These are phyloP conservation scores for Phoenoteleia sp. DNA, from an alignment of 2,888 invertebrate species.

Conservation along the genomic window DNA sequence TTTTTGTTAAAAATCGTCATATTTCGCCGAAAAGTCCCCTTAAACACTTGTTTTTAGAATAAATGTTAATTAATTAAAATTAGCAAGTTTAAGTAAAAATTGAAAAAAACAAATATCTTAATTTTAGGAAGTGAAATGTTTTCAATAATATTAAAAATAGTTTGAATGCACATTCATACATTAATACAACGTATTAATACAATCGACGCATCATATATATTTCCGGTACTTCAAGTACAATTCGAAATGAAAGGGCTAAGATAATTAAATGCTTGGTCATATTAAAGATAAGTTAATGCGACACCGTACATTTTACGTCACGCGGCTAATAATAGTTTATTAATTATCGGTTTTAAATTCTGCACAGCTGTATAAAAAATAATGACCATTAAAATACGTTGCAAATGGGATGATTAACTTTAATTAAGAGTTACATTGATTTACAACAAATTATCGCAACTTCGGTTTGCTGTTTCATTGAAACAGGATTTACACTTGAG, in stretches of 20 bases:
- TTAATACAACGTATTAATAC: neutral
- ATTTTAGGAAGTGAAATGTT: no score
- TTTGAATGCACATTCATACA: no score
- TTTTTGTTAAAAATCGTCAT: no score
- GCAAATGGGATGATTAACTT: neutral
- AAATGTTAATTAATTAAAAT: no score
- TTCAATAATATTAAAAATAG: no score
- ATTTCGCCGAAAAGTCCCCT: no score
- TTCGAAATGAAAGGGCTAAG: neutral
- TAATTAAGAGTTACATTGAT: neutral
- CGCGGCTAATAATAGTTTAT: slow-evolving; percentile 14
- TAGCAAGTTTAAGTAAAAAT: no score
- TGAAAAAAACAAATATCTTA: no score
- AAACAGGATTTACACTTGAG: neutral
- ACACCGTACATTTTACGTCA: slow-evolving; percentile 30
- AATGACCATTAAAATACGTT: neutral
- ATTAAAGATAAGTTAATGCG: neutral
- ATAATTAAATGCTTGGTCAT: neutral
- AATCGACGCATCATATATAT: neutral
- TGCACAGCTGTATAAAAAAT: neutral
- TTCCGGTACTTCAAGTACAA: neutral
- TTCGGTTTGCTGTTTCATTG: neutral
- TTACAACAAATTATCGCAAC: neutral
- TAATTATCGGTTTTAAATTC: slow-evolving; percentile 22
- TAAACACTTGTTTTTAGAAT: no score